A percentile compares a stretch with the other conserved stretches of the same genome.
Evolutionary conservation across 2,888 invertebrate genomes (phyloP).

Genomic region (Clitarchus hookeri): DNA sequence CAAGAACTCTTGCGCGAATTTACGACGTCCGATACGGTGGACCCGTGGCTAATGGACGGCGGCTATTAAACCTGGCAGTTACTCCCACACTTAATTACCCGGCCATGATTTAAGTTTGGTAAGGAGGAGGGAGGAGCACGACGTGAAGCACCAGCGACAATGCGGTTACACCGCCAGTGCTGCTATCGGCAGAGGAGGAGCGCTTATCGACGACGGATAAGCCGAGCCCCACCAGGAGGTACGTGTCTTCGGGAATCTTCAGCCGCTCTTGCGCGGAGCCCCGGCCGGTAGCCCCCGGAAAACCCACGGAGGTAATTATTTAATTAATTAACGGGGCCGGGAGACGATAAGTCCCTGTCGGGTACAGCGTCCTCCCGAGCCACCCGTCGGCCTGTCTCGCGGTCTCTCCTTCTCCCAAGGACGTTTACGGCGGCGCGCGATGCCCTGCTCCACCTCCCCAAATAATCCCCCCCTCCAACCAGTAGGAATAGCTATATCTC

Average conservation of each 20-base stretch:
- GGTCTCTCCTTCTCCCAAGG: neutral
- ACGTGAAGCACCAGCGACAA: neutral
- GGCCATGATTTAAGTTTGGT: neutral
- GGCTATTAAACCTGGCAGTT: neutral
- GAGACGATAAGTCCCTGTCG: neutral
- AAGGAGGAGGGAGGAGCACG: neutral
- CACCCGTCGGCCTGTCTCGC: neutral
- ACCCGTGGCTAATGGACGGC: neutral
- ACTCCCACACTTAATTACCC: slow-evolving; percentile 14
- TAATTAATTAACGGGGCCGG: neutral
- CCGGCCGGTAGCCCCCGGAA: too few relatives aligned
- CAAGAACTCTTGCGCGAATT: neutral
- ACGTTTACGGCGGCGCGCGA: neutral
- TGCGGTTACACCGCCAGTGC: neutral
- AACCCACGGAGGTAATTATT: neutral
- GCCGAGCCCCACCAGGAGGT: too few relatives aligned
- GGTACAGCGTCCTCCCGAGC: neutral
- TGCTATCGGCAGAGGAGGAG: neutral
- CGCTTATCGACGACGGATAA: too few relatives aligned
- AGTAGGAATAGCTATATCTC: neutral
- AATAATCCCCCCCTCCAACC: neutral
- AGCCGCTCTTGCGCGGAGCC: too few relatives aligned
- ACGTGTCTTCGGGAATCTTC: too few relatives aligned
- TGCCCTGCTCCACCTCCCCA: neutral
- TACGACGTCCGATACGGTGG: neutral